Conservation (phyloP, 2,888 invertebrate genomes). For the Erpobdella octoculata region DNA sequence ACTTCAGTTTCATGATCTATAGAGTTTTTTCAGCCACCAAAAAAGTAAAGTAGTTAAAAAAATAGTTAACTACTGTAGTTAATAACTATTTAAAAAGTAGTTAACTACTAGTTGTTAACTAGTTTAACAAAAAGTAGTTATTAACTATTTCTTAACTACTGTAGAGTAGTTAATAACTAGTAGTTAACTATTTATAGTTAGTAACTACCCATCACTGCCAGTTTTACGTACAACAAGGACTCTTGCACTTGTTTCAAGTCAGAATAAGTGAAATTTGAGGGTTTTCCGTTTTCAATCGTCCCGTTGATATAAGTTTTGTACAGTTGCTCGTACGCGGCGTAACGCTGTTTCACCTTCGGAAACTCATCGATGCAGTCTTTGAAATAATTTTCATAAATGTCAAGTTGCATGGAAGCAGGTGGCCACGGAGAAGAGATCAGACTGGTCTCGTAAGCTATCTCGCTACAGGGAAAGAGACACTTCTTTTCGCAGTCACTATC, state of each 20-base stretch:
- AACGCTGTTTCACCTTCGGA: neutral
- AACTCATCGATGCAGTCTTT: neutral
- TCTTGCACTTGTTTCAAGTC: neutral
- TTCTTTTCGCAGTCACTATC: neutral
- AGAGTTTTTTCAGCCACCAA: too few relatives aligned
- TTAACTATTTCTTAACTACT: too few relatives aligned
- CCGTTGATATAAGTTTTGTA: neutral
- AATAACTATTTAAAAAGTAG: too few relatives aligned
- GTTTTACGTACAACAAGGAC: neutral
- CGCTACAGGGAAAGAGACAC: neutral
- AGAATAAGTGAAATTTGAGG: neutral
- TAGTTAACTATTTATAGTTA: too few relatives aligned
- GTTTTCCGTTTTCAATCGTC: neutral
- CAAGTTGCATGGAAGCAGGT: neutral
- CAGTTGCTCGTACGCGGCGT: neutral
- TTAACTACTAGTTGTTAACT: too few relatives aligned
- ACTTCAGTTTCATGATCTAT: too few relatives aligned
- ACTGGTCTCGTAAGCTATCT: neutral
- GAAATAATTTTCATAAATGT: neutral
- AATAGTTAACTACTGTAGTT: too few relatives aligned
- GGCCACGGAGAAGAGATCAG: neutral
- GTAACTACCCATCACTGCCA: too few relatives aligned
- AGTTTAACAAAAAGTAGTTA: too few relatives aligned
- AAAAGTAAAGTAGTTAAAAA: too few relatives aligned
- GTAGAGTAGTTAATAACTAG: too few relatives aligned